A percentile compares a stretch with the other conserved stretches of the same genome.
phyloP scores from a whole-genome alignment of 1,140 invertebrate species.

The Diorhabda carinulata region DNA sequence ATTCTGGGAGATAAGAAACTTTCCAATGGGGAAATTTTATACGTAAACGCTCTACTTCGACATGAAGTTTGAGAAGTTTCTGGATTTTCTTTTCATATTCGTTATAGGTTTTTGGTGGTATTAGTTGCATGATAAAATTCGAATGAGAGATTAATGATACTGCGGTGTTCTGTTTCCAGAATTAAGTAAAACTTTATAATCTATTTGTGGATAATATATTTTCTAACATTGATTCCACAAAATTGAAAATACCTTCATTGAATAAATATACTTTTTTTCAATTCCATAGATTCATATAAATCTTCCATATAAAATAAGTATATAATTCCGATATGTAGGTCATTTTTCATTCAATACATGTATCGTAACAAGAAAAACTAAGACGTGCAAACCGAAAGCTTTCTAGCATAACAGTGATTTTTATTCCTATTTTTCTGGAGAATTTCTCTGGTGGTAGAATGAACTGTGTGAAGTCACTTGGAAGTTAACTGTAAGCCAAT shows the following conservation, averaged over 20 bases:
- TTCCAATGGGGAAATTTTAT: not conserved
- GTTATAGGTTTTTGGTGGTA: not conserved
- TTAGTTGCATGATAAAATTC: not conserved
- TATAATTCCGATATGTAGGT: not conserved
- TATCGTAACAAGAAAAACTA: not conserved
- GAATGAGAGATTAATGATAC: not conserved
- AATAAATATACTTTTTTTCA: no score
- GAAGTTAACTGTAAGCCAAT: not conserved
- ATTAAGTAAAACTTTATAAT: no score
- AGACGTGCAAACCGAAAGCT: not conserved
- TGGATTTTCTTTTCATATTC: not conserved
- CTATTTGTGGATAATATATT: no score
- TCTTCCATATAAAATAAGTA: no score
- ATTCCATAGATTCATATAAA: no score
- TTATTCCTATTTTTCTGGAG: not conserved
- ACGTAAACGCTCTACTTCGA: not conserved
- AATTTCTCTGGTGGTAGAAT: not conserved
- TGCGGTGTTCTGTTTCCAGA: no score
- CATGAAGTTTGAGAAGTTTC: not conserved
- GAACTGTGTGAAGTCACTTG: not conserved
- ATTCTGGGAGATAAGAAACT: not conserved
- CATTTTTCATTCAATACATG: not conserved
- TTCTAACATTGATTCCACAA: no score
- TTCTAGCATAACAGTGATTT: not conserved
- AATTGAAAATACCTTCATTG: no score